A percentile compares a stretch with the other conserved stretches of the same genome.
These are phyloP conservation scores for Drosophila cardini DNA, from an alignment of 1,140 invertebrate species.

Conservation along the genomic window DNA sequence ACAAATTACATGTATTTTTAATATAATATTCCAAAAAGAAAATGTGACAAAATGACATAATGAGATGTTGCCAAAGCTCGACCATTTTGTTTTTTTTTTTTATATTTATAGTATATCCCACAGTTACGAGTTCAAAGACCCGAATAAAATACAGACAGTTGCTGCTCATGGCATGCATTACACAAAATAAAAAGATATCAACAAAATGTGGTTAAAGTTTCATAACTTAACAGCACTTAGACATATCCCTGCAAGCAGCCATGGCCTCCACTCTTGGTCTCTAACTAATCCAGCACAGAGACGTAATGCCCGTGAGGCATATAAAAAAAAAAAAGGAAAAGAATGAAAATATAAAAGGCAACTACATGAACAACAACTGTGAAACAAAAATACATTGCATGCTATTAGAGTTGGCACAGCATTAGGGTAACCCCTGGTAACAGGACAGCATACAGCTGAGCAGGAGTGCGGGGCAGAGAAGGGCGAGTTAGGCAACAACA, in stretches of 20 bases:
- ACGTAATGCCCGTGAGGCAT: conserved; percentile 37
- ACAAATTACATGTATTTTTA: no score
- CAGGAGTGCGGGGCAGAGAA: not conserved
- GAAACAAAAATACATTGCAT: conserved; percentile 19
- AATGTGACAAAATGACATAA: no score
- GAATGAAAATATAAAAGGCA: conserved; percentile 15
- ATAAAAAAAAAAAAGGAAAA: conserved; percentile 34
- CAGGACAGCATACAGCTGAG: conserved; percentile 10
- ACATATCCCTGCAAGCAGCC: not conserved
- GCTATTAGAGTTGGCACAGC: conserved; percentile 38
- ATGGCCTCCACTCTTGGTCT: not conserved
- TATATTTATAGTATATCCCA: not conserved
- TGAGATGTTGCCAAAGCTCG: no score
- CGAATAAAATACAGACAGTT: conserved; percentile 13
- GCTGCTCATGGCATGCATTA: conserved; percentile 6
- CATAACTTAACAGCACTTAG: conserved; percentile 21
- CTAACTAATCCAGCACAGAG: conserved; percentile 21
- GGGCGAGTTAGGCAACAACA: not conserved
- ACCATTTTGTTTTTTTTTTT: no score
- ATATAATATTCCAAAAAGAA: no score
- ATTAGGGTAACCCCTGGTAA: conserved; percentile 51
- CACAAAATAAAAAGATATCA: not conserved
- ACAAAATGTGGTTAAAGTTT: conserved; percentile 26
- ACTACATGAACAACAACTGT: conserved; percentile 24
- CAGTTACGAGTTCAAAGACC: conserved; percentile 26